Evolutionary conservation across 2,113 vertebrate species (phyloP), one percentile per base, ranked within the genome.

Genomic region (Neogobius melanostomus): DNA sequence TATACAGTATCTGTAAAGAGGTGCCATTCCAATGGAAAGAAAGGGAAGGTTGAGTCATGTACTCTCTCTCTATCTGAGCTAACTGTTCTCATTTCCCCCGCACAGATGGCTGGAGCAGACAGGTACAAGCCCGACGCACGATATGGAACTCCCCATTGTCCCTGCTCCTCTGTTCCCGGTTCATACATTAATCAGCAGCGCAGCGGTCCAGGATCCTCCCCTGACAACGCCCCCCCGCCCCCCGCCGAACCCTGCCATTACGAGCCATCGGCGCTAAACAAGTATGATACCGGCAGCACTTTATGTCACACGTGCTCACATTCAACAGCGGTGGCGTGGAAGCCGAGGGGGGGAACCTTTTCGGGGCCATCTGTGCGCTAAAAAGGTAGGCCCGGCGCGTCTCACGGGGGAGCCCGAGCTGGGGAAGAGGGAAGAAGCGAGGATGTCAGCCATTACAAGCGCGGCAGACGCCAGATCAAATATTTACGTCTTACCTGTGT

Each of bases 301-400:
- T 91, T 93, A 88, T 91, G 91, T 93, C 91, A 91, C 87, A 91
- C 73, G 79, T 86, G 90, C 86, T 93, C 88, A 93, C 74, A 88
- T 93, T 91, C 87, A 91, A 90, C 87, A 80, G 68, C 63, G 83
- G 77, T 83, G 78, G 72, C 68, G 64, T 86, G 81, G 83, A 83
- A 81, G 56, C n/a, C 53, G 53, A 11, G 53, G 53, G 53, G 0
- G 36, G 64, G 68, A 79, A 83, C 77, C 82, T 66, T 77, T 86
- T 69, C 62, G 10, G 16, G 21, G 75, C 87, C 90, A 89, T 91
- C 91, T 91, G 92, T 68, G 67, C 68, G 79, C 80, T 86, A 76
- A 88, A 87, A 89, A 88, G 89, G 90, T 91, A 79, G 81, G 65
- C 8, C 28, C 28, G 3, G 28, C 28, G 53, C 64, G 79, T 82